phyloP scores from a whole-genome alignment of 2,113 vertebrate genomes.

The Ancistrus triradiatus region DNA sequence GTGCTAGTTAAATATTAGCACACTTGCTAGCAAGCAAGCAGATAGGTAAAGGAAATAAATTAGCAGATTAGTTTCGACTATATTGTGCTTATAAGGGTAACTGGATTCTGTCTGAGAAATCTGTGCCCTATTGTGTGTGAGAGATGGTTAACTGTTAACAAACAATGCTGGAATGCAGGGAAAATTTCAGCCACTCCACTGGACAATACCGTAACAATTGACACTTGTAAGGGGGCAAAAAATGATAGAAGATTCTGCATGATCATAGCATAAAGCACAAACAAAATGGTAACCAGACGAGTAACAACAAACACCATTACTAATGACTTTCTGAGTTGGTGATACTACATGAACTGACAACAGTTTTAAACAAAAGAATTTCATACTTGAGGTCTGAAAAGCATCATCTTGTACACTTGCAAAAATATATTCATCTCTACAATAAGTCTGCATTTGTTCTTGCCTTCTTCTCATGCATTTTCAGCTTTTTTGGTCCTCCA shows the following conservation, averaged over 20 bases:
- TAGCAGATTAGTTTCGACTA: too few relatives aligned
- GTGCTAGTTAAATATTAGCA: too few relatives aligned
- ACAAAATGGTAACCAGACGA: constrained; percentile 29
- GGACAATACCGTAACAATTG: constrained; percentile 32
- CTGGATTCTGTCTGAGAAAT: too few relatives aligned
- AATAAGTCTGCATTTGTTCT: constrained; percentile 5
- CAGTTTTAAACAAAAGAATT: constrained; percentile 11
- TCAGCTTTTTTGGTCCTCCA: constrained; percentile 11
- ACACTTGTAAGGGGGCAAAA: constrained; percentile 12
- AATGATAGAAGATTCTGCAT: constrained; percentile 1
- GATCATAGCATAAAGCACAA: constrained; percentile 28
- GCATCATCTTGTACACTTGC: constrained; percentile 30
- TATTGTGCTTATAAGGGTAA: too few relatives aligned
- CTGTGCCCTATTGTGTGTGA: too few relatives aligned
- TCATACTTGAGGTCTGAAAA: constrained; percentile 31
- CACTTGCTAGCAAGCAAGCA: too few relatives aligned
- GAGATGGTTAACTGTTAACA: too few relatives aligned
- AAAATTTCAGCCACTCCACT: constrained; percentile 21
- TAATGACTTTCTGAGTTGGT: constrained; percentile 12
- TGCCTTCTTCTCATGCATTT: constrained; percentile 19
- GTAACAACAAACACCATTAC: constrained; percentile 15
- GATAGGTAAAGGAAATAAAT: too few relatives aligned
- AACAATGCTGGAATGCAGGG: constrained; percentile 23
- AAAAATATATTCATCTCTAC: constrained; percentile 47
- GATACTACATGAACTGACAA: constrained; percentile 5